Evolutionary conservation across 2,113 vertebrate genomes (phyloP).

Genomic region (Hippocampus barbouri): DNA sequence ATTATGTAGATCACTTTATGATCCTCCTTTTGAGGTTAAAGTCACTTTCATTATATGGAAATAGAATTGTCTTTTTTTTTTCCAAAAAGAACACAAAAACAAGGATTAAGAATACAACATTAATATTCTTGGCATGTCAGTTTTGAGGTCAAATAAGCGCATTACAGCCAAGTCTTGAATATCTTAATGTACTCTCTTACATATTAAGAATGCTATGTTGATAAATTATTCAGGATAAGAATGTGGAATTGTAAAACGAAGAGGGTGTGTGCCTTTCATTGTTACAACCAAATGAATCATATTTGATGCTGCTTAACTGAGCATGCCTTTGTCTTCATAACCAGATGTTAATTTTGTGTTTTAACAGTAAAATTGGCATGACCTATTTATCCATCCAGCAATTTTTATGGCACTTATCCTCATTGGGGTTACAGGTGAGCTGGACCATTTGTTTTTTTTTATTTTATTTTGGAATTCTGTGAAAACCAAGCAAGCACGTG

Average conservation of each 20-base stretch:
- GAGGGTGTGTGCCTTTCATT: slow-evolving; percentile 25
- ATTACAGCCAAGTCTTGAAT: slow-evolving; percentile 42
- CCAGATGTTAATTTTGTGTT: too few relatives aligned
- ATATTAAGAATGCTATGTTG: slow-evolving; percentile 20
- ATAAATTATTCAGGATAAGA: slow-evolving; percentile 31
- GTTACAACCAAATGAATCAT: slow-evolving; percentile 4
- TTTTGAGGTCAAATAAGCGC: slow-evolving; percentile 25
- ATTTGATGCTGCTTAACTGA: background rate
- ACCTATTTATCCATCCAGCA: too few relatives aligned
- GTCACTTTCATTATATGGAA: slow-evolving; percentile 50
- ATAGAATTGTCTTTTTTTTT: slow-evolving; percentile 41
- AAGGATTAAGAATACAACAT: slow-evolving; percentile 41
- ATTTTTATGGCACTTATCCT: too few relatives aligned
- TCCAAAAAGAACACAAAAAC: slow-evolving; percentile 40
- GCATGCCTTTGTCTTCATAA: background rate
- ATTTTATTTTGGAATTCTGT: too few relatives aligned
- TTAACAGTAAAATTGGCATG: too few relatives aligned
- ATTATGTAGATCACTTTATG: slow-evolving; percentile 49
- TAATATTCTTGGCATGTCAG: slow-evolving; percentile 45
- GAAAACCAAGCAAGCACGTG: too few relatives aligned
- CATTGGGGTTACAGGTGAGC: too few relatives aligned
- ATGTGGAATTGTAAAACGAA: slow-evolving; percentile 36
- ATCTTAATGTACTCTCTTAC: slow-evolving; percentile 16
- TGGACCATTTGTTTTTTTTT: too few relatives aligned
- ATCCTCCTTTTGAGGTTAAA: slow-evolving; percentile 34